Percentiles rank a stretch among this genome's conserved stretches.
Conservation (phyloP, 1,140 invertebrate genomes). For the Bombus affinis region DNA sequence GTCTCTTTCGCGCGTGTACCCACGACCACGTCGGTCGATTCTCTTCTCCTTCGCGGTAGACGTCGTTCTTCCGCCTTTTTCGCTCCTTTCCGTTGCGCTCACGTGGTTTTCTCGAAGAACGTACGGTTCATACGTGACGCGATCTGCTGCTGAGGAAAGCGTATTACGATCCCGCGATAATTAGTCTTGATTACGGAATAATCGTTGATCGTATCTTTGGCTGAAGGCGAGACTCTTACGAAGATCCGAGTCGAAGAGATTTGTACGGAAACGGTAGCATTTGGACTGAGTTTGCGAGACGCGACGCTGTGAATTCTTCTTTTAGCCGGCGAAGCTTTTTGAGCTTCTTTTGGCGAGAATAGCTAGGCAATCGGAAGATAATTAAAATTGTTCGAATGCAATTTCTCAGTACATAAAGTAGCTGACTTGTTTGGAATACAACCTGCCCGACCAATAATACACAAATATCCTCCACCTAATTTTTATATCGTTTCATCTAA, state of each 20-base stretch:
- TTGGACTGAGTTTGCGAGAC: neutral
- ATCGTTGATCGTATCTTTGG: neutral
- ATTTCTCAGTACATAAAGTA: too few species aligned
- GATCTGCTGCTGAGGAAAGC: neutral
- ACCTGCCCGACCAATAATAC: fast-evolving
- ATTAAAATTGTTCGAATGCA: too few species aligned
- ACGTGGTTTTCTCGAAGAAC: neutral
- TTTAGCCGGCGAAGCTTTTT: too few species aligned
- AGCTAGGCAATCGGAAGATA: too few species aligned
- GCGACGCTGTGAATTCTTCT: too few species aligned
- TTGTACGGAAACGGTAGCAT: neutral
- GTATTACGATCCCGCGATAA: neutral
- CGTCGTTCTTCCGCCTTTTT: neutral
- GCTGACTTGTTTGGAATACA: too few species aligned
- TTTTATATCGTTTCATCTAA: too few species aligned
- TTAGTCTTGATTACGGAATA: neutral
- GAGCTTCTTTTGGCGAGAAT: too few species aligned
- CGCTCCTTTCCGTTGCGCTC: neutral
- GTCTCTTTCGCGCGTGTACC: slow-evolving; percentile 22
- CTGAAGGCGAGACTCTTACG: neutral
- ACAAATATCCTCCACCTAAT: too few species aligned
- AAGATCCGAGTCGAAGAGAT: neutral
- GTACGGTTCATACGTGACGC: neutral
- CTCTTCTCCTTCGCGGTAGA: neutral
- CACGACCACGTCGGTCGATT: neutral